Conservation (phyloP, 2,888 invertebrate species). For the Chironomus tentans region DNA sequence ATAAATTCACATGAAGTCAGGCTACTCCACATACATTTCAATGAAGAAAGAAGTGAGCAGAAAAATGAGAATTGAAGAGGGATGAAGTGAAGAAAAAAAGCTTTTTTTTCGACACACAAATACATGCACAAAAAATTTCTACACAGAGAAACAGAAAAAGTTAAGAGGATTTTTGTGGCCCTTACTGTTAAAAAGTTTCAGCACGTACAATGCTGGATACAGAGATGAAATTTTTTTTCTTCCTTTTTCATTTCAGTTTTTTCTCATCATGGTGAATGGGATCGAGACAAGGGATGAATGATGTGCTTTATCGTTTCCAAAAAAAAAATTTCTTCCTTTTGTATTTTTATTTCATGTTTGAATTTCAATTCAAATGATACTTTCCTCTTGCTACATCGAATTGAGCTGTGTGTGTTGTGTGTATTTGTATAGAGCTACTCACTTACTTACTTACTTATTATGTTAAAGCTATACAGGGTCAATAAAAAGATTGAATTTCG, state of each 20-base stretch:
- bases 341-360: background rate
- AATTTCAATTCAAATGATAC: background rate
- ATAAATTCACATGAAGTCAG: too few species aligned
- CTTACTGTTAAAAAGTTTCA: background rate
- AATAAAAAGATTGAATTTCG: background rate
- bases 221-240: background rate
- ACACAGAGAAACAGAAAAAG: background rate
- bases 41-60: background rate
- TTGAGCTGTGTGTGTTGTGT: background rate
- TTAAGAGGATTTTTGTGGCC: background rate
- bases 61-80: background rate
- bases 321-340: background rate
- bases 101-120: background rate
- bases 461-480: background rate
- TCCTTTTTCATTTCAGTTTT: background rate
- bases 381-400: background rate
- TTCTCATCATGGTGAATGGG: background rate
- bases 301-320: constrained; percentile 6
- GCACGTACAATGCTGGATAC: background rate
- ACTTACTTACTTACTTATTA: too few species aligned
- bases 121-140: too few species aligned
- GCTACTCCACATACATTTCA: too few species aligned
- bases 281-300: background rate
- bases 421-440: too few species aligned
- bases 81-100: background rate